Evolutionary conservation across 2,797 vertebrate species (phyloP).

Genomic region (Ciconia nigra): DNA sequence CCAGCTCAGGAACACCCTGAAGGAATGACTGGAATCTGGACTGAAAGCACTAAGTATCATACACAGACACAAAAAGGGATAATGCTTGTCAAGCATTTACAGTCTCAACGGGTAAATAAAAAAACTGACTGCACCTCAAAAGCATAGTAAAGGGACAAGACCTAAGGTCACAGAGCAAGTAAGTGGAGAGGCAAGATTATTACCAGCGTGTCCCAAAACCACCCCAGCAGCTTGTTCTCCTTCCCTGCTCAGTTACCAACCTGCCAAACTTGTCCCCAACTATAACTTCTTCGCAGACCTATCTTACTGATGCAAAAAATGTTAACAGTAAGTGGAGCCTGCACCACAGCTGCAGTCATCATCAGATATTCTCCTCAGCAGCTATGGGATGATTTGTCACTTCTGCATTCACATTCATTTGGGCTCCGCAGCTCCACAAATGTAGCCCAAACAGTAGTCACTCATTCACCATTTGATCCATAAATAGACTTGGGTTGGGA

Average conservation of each 20-base stretch:
- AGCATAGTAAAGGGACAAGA: background rate
- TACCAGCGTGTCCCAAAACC: background rate
- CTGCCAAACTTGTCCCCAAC: background rate
- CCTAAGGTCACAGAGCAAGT: background rate
- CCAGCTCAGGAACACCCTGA: background rate
- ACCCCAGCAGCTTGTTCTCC: background rate
- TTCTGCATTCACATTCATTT: background rate
- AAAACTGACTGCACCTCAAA: background rate
- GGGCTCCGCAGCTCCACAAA: background rate
- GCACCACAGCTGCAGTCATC: conserved; percentile 17
- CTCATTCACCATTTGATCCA: background rate
- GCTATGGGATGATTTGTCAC: background rate
- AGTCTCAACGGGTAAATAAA: background rate
- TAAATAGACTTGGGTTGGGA: conserved; percentile 14
- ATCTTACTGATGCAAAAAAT: background rate
- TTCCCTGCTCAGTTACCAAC: background rate
- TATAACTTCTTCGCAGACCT: background rate
- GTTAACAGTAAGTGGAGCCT: background rate
- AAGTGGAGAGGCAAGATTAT: background rate
- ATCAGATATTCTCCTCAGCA: conserved; percentile 10
- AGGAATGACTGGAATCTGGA: background rate
- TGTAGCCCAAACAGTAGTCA: background rate
- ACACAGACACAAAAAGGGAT: background rate
- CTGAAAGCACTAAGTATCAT: background rate
- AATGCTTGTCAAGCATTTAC: background rate